phyloP scores from a whole-genome alignment of 1,140 invertebrate genomes.

The Penaeus vannamei region DNA sequence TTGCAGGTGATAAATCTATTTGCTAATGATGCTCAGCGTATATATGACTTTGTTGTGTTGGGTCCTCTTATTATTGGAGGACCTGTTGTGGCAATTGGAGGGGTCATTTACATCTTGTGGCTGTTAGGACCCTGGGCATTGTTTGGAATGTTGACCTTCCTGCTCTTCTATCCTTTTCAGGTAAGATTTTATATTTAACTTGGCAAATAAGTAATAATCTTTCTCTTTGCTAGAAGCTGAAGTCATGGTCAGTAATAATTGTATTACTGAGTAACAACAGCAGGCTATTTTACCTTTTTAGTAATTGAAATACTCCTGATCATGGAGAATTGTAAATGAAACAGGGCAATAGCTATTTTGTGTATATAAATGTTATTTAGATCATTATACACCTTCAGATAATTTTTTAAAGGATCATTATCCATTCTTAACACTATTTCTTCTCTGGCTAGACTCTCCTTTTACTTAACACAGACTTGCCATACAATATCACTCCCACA shows the following conservation, averaged over 20 bases:
- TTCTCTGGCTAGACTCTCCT: too few relatives aligned
- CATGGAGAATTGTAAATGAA: not conserved
- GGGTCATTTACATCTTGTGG: constrained; percentile 76
- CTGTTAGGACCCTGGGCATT: constrained; percentile 79
- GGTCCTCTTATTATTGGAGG: constrained; percentile 78
- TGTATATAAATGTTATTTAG: too few relatives aligned
- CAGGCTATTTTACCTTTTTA: not conserved
- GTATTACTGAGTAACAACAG: not conserved
- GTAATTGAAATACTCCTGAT: not conserved
- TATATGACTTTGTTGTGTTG: constrained; percentile 79
- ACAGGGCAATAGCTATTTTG: too few relatives aligned
- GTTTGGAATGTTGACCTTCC: constrained; percentile 77
- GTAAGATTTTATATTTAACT: constrained; percentile 71
- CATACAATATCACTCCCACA: too few relatives aligned
- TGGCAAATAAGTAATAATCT: not conserved
- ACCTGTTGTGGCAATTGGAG: constrained; percentile 77
- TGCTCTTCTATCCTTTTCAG: constrained; percentile 80
- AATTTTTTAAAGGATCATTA: too few relatives aligned
- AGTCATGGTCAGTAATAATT: not conserved
- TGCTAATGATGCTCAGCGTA: constrained; percentile 79
- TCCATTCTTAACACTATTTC: too few relatives aligned
- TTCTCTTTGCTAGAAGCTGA: not conserved
- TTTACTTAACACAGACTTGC: too few relatives aligned
- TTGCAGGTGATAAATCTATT: constrained; percentile 80
- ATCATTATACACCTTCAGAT: too few relatives aligned